Conservation (phyloP, 2,888 invertebrate species). For the Alloplasta piceator region DNA sequence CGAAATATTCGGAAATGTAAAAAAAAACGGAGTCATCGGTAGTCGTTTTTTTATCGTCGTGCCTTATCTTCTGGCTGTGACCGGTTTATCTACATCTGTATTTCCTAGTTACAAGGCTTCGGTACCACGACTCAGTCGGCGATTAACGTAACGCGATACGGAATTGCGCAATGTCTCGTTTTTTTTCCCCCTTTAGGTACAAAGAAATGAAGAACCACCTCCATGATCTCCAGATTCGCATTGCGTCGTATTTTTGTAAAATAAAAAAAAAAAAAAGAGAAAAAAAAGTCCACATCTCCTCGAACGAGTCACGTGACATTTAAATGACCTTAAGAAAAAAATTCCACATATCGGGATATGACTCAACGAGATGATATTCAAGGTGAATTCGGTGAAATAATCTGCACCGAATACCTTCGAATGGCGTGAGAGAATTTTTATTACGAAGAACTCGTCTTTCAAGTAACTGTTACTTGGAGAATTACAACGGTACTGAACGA, state of each 20-base stretch:
- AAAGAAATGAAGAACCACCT: background rate
- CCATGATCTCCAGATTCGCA: background rate
- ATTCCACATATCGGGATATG: background rate
- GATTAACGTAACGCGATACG: background rate
- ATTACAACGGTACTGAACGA: constrained; percentile 58
- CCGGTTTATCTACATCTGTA: background rate
- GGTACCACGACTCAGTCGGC: background rate
- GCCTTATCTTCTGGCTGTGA: background rate
- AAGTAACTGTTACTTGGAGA: constrained; percentile 59
- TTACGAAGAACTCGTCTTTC: constrained; percentile 12
- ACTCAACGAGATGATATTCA: constrained; percentile 23
- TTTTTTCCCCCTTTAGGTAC: background rate
- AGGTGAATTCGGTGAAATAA: background rate
- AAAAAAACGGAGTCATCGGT: background rate
- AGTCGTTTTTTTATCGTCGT: background rate
- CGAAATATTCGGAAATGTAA: too few relatives aligned
- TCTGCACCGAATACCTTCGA: background rate
- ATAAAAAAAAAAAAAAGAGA: background rate
- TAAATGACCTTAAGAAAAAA: too few relatives aligned
- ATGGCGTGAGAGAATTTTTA: background rate
- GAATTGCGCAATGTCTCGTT: background rate
- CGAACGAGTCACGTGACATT: too few relatives aligned
- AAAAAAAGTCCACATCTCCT: background rate
- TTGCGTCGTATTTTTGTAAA: constrained; percentile 14
- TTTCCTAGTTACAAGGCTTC: background rate